Evolutionary conservation across 2,888 invertebrate species (phyloP), one percentile per base, ranked within the genome.

Genomic region (Chrysodeixis includens): DNA sequence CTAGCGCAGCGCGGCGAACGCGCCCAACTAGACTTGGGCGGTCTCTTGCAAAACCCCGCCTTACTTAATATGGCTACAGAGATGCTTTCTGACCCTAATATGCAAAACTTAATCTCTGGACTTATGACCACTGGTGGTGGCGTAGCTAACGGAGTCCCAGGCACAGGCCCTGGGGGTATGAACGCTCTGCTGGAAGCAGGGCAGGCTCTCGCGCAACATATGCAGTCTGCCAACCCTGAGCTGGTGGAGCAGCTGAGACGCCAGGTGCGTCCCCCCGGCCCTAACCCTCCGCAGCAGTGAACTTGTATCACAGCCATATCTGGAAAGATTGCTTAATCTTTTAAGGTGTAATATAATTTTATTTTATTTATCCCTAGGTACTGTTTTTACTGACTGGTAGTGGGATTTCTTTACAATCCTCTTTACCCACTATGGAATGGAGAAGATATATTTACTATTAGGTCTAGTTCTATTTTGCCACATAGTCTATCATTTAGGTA

Each of bases 41-140:
- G 96, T 5, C 91, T 98, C 66, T 95, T 98, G 63, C 97, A 96
- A 84, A 98, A 98, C 90, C 98, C 98, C 5, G 96, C 97, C 16
- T 94, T 99, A 71, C 96, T 98, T 89, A 97, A 97, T 82, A 97
- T 98, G 97, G 98, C 98, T 4, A 96, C 97, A 7, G 97, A 97
- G 86, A 97, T 98, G 97, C 95, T 98, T 79, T 95, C 96, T n/a
- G 97, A 98, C 92, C 98, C 98, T 14, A 96, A 96, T 76, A 97
- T 98, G 96, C 97, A 97, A 86, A 97, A 97, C 85, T 95, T 98
- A 89, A 96, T 97, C 92, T 95, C 96, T 16, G 96, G 95, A 54
- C 88, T 97, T 55, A 95, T 97, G 95, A 90, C 76, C 0, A 79
- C 83, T 2, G 79, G 69, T 2, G 77, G 80, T 0, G 76, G 73